Evolutionary conservation across 2,888 invertebrate genomes (phyloP).

Genomic region (Plemyria rubiginata): DNA sequence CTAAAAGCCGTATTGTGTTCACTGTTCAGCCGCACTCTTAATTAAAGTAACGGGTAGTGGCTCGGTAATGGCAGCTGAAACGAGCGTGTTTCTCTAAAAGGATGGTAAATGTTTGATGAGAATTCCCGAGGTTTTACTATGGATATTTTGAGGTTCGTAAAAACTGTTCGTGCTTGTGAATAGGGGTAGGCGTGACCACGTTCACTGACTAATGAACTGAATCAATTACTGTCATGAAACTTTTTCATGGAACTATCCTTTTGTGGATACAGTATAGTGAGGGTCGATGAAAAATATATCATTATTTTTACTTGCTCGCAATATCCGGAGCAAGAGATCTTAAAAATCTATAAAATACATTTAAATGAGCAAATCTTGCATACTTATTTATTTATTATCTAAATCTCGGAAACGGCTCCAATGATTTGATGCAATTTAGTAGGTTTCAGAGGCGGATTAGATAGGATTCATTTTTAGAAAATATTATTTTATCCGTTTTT

Average conservation of each 20-base stretch:
- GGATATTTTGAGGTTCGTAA: slow-evolving; percentile 8
- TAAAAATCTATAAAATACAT: too few species aligned
- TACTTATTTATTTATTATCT: too few species aligned
- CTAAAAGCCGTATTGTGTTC: background rate
- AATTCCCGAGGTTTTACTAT: background rate
- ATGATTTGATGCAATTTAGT: too few species aligned
- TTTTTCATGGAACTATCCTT: background rate
- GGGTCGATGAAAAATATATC: background rate
- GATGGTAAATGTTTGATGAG: slow-evolving; percentile 14
- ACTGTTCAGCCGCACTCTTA: background rate
- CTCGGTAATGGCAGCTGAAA: slow-evolving; percentile 10
- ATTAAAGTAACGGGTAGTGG: slow-evolving; percentile 6
- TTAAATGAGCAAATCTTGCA: too few species aligned
- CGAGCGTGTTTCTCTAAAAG: background rate
- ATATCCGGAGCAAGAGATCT: too few species aligned
- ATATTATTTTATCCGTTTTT: too few species aligned
- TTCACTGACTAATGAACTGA: slow-evolving; percentile 1
- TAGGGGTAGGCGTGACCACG: slow-evolving; percentile 1
- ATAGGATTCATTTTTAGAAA: too few species aligned
- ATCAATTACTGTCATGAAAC: background rate
- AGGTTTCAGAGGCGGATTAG: too few species aligned
- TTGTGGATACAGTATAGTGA: background rate
- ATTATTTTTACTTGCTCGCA: too few species aligned
- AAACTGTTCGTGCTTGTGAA: slow-evolving; percentile 3
- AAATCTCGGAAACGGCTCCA: too few species aligned